Base-by-base conservation (phyloP, 2,888 invertebrate genomes). In the Erebia palarica region DNA sequence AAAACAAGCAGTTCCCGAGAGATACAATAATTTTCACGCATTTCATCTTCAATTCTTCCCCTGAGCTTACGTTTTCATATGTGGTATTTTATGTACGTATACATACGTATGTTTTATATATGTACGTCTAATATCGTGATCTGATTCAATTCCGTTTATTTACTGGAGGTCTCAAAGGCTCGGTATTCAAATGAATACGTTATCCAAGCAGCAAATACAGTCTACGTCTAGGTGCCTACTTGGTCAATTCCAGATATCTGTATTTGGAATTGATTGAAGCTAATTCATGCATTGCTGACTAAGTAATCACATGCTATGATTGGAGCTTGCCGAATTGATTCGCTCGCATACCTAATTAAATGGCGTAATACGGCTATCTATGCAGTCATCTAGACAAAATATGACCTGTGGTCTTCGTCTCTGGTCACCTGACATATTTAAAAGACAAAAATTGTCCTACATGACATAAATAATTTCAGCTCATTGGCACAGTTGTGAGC, bases 261-360 rank as follows among this genome's bases (percentile, higher is more conserved):
- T 51, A 18, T 65, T 60, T 65, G n/a, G 44, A 55, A 74, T 74
- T 72, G 72, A 74, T 72, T 68, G 72, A 65, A 70, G 70, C 65
- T 74, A 72, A 74, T 74, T 68, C 70, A 65, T 64, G 61, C 59
- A 68, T 65, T 60, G 71, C 74, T 68, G 65, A 72, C 68, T 72
- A 65, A 67, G 51, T 13, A 16, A 61, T 21, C 61, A 61, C 18
- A 18, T 16, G 47, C 47, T 44, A 47, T 61, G 61, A 61, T 61
- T 61, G 61, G 61, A 61, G 61, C 47, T 18, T 44, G 18, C 61
- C 47, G 47, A 61, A 61, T 61, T 61, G 21, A 61, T 47, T 61
- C 18, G 61, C 16, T 61, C 47, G 44, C 11, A 13, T 61, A 61
- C 5, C 47, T 61, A 61, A 61, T 61, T 47, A 47, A 61, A 47